Evolutionary conservation across 1,140 invertebrate species (phyloP).

Genomic region (Procambarus clarkii): DNA sequence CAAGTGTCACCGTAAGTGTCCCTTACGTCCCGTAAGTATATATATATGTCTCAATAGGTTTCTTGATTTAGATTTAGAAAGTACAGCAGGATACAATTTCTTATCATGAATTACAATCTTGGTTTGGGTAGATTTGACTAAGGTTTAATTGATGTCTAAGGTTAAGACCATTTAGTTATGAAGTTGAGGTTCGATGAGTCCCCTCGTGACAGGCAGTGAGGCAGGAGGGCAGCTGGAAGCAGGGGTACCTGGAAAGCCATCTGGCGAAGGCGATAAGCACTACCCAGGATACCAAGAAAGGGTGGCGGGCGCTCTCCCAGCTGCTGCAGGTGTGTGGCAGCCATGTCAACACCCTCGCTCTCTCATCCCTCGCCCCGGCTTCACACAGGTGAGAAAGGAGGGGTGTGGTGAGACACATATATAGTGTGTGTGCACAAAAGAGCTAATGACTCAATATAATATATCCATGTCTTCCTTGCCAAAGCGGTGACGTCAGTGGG

Average conservation of each 20-base stretch:
- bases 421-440: no score
- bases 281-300: slow-evolving; percentile 18
- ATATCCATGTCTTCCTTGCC: not conserved
- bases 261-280: slow-evolving; percentile 25
- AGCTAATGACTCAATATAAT: no score
- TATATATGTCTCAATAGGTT: no score
- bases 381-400: not conserved
- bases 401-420: no score
- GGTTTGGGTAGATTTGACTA: no score
- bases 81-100: no score
- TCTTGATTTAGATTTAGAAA: no score
- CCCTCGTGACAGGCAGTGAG: not conserved
- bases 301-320: slow-evolving; percentile 18
- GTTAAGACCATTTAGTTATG: no score
- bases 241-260: slow-evolving; percentile 26
- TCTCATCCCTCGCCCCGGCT: slow-evolving; percentile 11
- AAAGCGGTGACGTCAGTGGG: not conserved
- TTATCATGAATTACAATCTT: no score
- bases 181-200: no score
- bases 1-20: not conserved
- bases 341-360: slow-evolving; percentile 1
- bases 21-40: no score
- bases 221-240: slow-evolving; percentile 5
- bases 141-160: no score
- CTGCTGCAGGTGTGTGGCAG: slow-evolving; percentile 36